These are phyloP conservation scores for Elaphurus davidianus DNA, from an alignment of 2,113 vertebrate genomes.

Conservation along the genomic window DNA sequence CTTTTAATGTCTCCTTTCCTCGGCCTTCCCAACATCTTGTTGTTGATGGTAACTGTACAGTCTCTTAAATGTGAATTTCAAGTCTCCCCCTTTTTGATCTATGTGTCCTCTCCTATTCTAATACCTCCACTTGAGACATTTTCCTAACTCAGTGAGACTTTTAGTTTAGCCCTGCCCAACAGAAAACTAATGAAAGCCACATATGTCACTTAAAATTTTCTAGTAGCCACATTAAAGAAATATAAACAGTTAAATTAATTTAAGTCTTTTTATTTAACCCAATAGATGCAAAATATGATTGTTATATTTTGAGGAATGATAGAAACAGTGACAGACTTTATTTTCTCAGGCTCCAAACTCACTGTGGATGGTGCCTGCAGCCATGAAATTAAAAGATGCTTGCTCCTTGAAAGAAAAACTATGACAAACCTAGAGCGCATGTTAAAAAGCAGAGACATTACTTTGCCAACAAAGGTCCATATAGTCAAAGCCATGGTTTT, in stretches of 20 bases:
- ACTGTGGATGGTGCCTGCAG: neutral
- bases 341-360: neutral
- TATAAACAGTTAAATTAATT: neutral
- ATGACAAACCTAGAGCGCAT: neutral
- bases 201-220: neutral
- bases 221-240: neutral
- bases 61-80: neutral
- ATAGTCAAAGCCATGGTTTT: neutral
- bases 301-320: neutral
- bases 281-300: neutral
- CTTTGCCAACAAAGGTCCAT: neutral
- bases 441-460: neutral
- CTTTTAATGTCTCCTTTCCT: neutral
- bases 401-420: neutral
- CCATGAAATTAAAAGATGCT: neutral
- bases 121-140: neutral
- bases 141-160: neutral
- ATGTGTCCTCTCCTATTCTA: neutral
- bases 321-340: neutral
- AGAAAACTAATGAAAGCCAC: neutral
- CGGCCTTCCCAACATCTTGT: neutral
- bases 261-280: neutral
- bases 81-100: neutral
- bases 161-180: neutral
- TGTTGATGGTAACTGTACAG: neutral